Evolutionary conservation across 2,888 invertebrate genomes (phyloP).

Genomic region (Hoplodrina blanda): DNA sequence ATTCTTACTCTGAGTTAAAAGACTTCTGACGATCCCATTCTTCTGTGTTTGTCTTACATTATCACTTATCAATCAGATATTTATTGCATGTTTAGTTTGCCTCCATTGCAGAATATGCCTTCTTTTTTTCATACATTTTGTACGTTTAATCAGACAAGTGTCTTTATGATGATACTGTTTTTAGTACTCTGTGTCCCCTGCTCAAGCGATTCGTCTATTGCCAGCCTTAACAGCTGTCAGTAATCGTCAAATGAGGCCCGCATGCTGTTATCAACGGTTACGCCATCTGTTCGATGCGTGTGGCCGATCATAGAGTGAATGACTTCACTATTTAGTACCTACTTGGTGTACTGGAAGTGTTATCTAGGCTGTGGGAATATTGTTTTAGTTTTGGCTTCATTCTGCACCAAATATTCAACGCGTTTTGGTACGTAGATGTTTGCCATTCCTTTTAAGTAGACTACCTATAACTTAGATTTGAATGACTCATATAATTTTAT

Average conservation of each 20-base stretch:
- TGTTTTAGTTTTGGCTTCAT: conserved; percentile 1
- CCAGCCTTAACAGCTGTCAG: conserved; percentile 50
- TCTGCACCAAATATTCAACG: not conserved
- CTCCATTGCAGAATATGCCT: no score
- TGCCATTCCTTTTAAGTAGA: not conserved
- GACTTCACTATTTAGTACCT: conserved; percentile 50
- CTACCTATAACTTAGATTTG: not conserved
- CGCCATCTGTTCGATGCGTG: conserved; percentile 64
- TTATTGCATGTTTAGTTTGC: no score
- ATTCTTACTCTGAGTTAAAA: not conserved
- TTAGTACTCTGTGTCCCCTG: not conserved
- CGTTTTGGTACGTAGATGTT: not conserved
- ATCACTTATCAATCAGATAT: no score
- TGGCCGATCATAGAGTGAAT: conserved; percentile 53
- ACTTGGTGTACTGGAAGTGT: conserved; percentile 28
- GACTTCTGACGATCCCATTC: not conserved
- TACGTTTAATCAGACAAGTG: not conserved
- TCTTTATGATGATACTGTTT: conserved; percentile 1
- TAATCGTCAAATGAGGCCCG: conserved; percentile 58
- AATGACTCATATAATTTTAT: conserved; percentile 4
- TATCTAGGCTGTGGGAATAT: conserved; percentile 37
- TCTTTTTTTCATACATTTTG: no score
- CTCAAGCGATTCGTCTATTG: conserved; percentile 15
- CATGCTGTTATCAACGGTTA: conserved; percentile 60
- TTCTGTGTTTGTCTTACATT: not conserved